Conservation (phyloP, 2,113 vertebrate species). For the human region GRCh38 chr6:132978501-132979000, state of each 20-base stretch:
- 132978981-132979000: background rate
- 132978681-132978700: background rate
- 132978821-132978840: background rate
- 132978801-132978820: background rate
- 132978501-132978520: background rate
- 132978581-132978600: background rate
- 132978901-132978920: background rate
- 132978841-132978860: background rate
- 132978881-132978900: background rate
- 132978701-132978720: background rate
- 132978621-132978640: background rate
- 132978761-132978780: background rate
- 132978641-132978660: background rate
- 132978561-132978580: background rate
- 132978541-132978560: background rate
- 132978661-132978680: background rate
- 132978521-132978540: background rate
- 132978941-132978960: background rate
- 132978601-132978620: background rate
- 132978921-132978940: slow-evolving; percentile 15
- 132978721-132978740: background rate
- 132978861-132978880: background rate
- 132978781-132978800: background rate
- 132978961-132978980: background rate
- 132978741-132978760: background rate